Evolutionary conservation across 2,797 vertebrate genomes (phyloP).

Genomic region (Perodicticus potto): DNA sequence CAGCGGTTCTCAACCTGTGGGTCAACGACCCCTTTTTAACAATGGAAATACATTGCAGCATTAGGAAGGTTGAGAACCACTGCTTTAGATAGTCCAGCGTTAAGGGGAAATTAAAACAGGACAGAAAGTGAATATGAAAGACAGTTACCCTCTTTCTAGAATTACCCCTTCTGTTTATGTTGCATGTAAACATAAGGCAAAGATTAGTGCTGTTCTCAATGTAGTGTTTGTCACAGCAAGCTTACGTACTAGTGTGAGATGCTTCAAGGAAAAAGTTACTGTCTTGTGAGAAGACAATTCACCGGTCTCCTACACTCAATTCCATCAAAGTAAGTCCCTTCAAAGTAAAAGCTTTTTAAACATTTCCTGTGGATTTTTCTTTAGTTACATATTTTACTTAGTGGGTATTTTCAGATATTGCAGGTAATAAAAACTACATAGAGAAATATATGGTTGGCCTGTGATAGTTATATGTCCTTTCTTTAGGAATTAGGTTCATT

Average conservation of each 20-base stretch:
- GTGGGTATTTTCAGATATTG: conserved; percentile 29
- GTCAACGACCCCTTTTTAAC: no score
- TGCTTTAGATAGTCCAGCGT: not conserved
- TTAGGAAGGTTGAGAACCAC: no score
- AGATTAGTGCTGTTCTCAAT: not conserved
- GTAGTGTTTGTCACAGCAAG: not conserved
- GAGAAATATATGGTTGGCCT: not conserved
- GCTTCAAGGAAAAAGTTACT: not conserved
- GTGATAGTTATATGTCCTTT: not conserved
- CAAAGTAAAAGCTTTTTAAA: not conserved
- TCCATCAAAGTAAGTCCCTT: conserved; percentile 31
- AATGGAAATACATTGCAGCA: no score
- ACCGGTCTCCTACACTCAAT: not conserved
- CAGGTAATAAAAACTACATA: not conserved
- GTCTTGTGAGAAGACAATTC: not conserved
- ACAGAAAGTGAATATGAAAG: conserved; percentile 12
- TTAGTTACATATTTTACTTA: conserved; percentile 5
- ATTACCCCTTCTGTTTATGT: not conserved
- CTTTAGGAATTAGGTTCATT: conserved; percentile 19
- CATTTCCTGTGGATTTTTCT: conserved; percentile 15
- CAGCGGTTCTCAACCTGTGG: no score
- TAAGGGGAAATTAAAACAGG: not conserved
- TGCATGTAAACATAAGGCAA: not conserved
- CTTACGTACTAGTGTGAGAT: not conserved
- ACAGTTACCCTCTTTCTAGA: not conserved